Evolutionary conservation across 2,888 invertebrate genomes (phyloP), one percentile per base, ranked within the genome.

Genomic region (Tachina grossa): DNA sequence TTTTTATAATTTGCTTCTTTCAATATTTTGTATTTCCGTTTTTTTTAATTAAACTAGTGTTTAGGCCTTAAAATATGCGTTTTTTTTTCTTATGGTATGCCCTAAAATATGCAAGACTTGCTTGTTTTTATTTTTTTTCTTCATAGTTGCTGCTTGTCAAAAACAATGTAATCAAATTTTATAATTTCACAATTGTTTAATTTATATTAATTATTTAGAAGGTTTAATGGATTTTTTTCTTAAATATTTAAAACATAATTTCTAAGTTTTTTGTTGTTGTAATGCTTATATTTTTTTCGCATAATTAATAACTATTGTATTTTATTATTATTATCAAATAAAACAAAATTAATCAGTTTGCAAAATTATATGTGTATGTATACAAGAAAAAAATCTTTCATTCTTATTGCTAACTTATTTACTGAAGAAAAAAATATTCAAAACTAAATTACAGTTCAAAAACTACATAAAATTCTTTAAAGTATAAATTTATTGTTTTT

Each of bases 21-120:
- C 16, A 14, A 16, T 55, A 53, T 61, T 57, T 77, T 79, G 16
- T 47, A 11, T 68, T 68, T 39, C 13, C 4, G 31, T 74, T 61
- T 77, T 61, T 69, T 63, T 68, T 59, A 87, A 87, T 87, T 87
- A 87, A 81, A 78, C 83, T 87, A 85, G 72, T 72, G 69, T 84
- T 85, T 87, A 81, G 82, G 83, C 83, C 85, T 84, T 82, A 87
- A 87, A 83, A 55, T 85, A 79, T 82, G 76, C 69, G 66, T 49
- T 55, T 53, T 2, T 76, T 79, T 71, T 53, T 49, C n/a, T 76
- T 68, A 75, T 80, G 14, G 72, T 72, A 77, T 80, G 71, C 75
- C 77, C 76, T 84, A 84, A 84, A 81, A 74, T 80, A 82, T 83
- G 82, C 74, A 75, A 81, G 31, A 61, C 47, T 75, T 77, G 31